Evolutionary conservation across 1,140 invertebrate species (phyloP).

Genomic region (Drosophila subpulchrella): DNA sequence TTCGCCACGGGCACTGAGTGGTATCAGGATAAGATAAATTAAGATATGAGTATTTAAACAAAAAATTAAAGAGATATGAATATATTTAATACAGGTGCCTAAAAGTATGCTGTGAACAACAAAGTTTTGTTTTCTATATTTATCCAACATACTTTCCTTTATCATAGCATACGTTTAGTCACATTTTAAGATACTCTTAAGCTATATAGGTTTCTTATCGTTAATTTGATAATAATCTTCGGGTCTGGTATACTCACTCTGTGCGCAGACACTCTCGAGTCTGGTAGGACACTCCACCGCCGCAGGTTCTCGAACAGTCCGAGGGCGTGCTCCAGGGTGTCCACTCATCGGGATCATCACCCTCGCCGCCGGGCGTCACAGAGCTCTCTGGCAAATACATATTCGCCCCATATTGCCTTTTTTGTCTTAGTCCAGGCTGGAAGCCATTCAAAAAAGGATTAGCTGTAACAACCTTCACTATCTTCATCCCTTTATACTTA

Average conservation of each 20-base stretch:
- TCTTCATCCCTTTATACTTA: constrained; percentile 57
- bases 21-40: too few relatives aligned
- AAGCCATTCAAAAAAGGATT: neutral
- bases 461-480: neutral
- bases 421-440: constrained; percentile 87
- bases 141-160: too few relatives aligned
- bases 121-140: too few relatives aligned
- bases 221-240: too few relatives aligned
- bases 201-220: too few relatives aligned
- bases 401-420: constrained; percentile 89
- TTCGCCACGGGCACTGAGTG: constrained; percentile 86
- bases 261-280: constrained; percentile 88
- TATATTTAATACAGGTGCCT: too few relatives aligned
- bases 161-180: too few relatives aligned
- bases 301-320: constrained; percentile 94
- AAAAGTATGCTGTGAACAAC: too few relatives aligned
- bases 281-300: constrained; percentile 93
- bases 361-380: constrained; percentile 88
- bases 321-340: constrained; percentile 90
- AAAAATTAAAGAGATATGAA: neutral
- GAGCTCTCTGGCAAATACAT: constrained; percentile 88
- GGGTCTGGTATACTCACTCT: constrained; percentile 85
- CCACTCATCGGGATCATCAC: constrained; percentile 86
- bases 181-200: too few relatives aligned
- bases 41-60: too few relatives aligned